Percentiles rank a stretch among this genome's conserved stretches.
phyloP scores from a whole-genome alignment of 30 jellyfish, hydroid and myxozoan genomes.

The Catostylus mosaicus region DNA sequence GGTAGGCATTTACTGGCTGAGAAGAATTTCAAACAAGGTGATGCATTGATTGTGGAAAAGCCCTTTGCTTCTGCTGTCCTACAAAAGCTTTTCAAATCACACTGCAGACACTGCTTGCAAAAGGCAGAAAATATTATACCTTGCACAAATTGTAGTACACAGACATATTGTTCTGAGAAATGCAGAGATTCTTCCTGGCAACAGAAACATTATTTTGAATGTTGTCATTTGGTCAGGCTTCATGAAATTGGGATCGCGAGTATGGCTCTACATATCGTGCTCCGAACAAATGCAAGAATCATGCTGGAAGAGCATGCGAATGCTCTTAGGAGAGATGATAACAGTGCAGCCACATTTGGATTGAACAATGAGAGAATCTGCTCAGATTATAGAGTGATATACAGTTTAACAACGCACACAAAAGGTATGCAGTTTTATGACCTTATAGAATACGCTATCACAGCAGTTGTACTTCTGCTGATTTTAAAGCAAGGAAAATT shows the following conservation, averaged over 20 bases:
- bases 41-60: constrained; percentile 61
- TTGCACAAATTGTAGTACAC: constrained; percentile 65
- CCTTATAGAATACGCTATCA: constrained; percentile 58
- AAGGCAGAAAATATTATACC: constrained; percentile 42
- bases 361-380: constrained; percentile 13
- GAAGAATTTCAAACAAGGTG: constrained; percentile 63
- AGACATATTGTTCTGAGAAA: constrained; percentile 59
- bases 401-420: constrained; percentile 66
- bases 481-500: constrained; percentile 24
- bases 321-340: neutral
- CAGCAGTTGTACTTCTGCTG: constrained; percentile 45
- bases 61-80: constrained; percentile 81
- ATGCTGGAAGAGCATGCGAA: constrained; percentile 4
- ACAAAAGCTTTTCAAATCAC: constrained; percentile 58
- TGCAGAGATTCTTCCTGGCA: constrained; percentile 74
- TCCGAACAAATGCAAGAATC: constrained; percentile 12
- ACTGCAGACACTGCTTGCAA: constrained; percentile 74
- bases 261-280: constrained; percentile 66
- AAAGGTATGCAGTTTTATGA: constrained; percentile 29
- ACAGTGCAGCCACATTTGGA: constrained; percentile 23
- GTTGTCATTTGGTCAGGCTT: constrained; percentile 51
- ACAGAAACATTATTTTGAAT: constrained; percentile 72
- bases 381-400: constrained; percentile 55
- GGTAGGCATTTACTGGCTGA: constrained; percentile 83
- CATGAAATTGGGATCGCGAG: constrained; percentile 79